Percentiles rank a stretch among this genome's conserved stretches.
phyloP scores from a whole-genome alignment of 2,797 vertebrate species.

The Typhlichthys subterraneus region DNA sequence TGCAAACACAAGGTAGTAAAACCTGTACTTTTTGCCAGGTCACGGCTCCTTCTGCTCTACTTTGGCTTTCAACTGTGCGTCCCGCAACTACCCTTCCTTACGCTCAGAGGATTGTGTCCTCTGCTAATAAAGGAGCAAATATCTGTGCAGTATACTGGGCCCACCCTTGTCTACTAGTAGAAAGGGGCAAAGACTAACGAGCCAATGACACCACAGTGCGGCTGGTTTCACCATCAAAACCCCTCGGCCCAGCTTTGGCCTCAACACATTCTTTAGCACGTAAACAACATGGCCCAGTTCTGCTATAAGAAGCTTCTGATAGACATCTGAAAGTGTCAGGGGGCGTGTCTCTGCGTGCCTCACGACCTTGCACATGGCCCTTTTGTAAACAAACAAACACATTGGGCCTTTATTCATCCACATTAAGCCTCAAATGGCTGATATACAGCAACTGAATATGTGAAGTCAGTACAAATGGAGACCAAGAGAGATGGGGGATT shows the following conservation, averaged over 20 bases:
- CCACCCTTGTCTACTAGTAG: constrained; percentile 12
- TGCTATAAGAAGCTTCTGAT: constrained; percentile 14
- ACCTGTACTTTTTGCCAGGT: neutral
- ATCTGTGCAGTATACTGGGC: neutral
- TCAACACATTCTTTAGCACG: neutral
- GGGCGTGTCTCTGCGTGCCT: constrained; percentile 21
- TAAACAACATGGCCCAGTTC: neutral
- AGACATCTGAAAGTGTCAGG: constrained; percentile 17
- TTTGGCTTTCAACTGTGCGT: neutral
- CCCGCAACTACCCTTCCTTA: neutral
- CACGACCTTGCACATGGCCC: constrained; percentile 9
- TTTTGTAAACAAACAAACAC: constrained; percentile 32
- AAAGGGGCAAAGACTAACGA: constrained; percentile 6
- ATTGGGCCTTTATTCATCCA: constrained; percentile 27
- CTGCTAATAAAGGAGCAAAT: no score
- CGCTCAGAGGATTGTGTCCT: no score
- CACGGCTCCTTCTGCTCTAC: neutral
- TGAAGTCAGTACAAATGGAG: constrained; percentile 39
- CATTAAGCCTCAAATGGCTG: constrained; percentile 27
- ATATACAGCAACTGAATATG: constrained; percentile 35
- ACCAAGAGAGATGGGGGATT: constrained; percentile 36
- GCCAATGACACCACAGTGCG: neutral
- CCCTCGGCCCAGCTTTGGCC: no score
- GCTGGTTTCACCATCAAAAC: no score
- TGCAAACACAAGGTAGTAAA: no score